A percentile compares a stretch with the other conserved stretches of the same genome.
Evolutionary conservation across 1,140 invertebrate genomes (phyloP).

Genomic region (Thalassaphorura encarpata): DNA sequence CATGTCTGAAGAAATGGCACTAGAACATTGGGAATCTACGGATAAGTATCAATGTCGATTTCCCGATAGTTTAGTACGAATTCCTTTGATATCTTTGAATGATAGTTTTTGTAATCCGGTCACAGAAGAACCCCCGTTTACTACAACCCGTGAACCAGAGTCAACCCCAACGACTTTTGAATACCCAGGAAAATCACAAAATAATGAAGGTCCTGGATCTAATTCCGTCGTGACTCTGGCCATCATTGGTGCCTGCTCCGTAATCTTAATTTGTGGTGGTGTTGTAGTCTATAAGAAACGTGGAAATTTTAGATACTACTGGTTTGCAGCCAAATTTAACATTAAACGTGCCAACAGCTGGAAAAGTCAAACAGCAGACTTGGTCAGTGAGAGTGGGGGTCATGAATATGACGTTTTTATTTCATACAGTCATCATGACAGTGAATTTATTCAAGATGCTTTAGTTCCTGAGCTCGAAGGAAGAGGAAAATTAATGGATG

Average conservation of each 20-base stretch:
- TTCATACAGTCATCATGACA: constrained; percentile 51
- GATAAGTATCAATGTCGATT: neutral
- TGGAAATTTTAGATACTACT: constrained; percentile 45
- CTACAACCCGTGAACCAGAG: neutral
- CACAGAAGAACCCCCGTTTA: neutral
- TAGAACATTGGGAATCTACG: neutral
- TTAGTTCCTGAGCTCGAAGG: constrained; percentile 48
- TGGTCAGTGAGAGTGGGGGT: neutral
- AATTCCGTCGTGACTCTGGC: neutral
- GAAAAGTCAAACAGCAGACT: constrained; percentile 33
- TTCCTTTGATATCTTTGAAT: neutral
- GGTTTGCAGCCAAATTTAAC: constrained; percentile 43
- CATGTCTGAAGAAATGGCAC: neutral
- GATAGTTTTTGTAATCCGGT: neutral
- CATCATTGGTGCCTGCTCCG: constrained; percentile 7
- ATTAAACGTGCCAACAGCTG: constrained; percentile 37
- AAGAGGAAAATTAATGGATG: neutral
- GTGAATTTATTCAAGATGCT: constrained; percentile 48
- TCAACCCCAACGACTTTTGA: neutral
- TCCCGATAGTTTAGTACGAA: neutral
- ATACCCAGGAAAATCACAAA: neutral
- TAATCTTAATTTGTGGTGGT: constrained; percentile 35
- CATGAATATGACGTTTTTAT: constrained; percentile 51
- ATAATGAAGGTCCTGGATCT: neutral
- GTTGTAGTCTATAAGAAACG: constrained; percentile 34